Conservation (phyloP, 2,888 invertebrate genomes). For the Rhagonycha lutea region DNA sequence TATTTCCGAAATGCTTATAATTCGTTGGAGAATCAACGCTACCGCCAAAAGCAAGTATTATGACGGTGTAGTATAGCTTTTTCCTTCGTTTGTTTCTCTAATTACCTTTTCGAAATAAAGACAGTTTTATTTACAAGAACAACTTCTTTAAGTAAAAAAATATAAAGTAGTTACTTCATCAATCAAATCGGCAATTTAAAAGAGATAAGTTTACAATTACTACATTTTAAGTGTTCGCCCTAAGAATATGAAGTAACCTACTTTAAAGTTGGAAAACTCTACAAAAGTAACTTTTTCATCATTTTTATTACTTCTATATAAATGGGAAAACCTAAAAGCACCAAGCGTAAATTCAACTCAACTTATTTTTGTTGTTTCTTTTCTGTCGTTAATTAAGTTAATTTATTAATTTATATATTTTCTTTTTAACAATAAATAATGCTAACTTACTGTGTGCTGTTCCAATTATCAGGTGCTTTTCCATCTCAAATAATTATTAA, state of each 20-base stretch:
- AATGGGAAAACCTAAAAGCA: background rate
- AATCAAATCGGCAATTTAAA: background rate
- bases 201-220: conserved; percentile 3
- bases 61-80: no score
- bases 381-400: background rate
- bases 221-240: conserved; percentile 3
- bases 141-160: background rate
- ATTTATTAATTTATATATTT: background rate
- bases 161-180: background rate
- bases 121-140: background rate
- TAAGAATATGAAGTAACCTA: conserved; percentile 1
- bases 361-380: background rate
- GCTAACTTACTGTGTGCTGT: background rate
- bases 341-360: background rate
- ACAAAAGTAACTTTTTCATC: background rate
- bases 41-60: background rate
- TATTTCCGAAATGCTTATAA: background rate
- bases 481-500: background rate
- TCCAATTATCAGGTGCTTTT: background rate
- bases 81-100: background rate
- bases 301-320: background rate
- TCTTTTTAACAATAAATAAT: background rate
- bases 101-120: background rate
- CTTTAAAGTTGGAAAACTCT: background rate
- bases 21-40: background rate